phyloP scores from a whole-genome alignment of 2,888 invertebrate species.

The Gnatocerus cornutus region DNA sequence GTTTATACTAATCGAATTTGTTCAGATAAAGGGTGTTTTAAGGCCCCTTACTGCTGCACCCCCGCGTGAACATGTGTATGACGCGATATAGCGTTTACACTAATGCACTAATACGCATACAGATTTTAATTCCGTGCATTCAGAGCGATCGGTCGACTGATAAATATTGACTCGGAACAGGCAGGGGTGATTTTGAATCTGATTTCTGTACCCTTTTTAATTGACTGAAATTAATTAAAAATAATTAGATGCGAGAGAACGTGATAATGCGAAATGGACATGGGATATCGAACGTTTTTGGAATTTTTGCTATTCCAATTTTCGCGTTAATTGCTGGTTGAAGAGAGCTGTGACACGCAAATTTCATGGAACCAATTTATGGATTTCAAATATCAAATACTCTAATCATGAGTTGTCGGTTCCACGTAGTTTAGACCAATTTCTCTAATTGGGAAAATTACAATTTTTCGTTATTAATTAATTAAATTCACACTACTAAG shows the following conservation, averaged over 20 bases:
- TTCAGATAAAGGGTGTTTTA: slow-evolving; percentile 66
- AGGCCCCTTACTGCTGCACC: slow-evolving; percentile 50
- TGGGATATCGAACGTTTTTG: too few relatives aligned
- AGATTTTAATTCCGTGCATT: slow-evolving; percentile 68
- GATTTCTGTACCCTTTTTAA: slow-evolving; percentile 43
- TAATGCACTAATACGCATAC: slow-evolving; percentile 66
- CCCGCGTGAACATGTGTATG: slow-evolving; percentile 64
- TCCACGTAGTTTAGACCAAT: too few relatives aligned
- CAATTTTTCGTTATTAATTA: too few relatives aligned
- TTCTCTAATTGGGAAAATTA: too few relatives aligned
- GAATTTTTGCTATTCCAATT: too few relatives aligned
- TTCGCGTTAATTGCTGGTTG: too few relatives aligned
- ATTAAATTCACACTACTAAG: too few relatives aligned
- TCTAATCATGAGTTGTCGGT: too few relatives aligned
- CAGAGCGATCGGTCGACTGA: slow-evolving; percentile 69
- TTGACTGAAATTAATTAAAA: slow-evolving; percentile 47
- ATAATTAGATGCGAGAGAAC: slow-evolving; percentile 21
- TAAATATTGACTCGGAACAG: slow-evolving; percentile 68
- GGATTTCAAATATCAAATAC: too few relatives aligned
- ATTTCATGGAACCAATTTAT: too few relatives aligned
- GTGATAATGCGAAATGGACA: not conserved
- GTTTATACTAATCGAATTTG: slow-evolving; percentile 75
- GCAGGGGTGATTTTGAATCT: slow-evolving; percentile 63
- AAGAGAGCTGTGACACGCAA: too few relatives aligned
- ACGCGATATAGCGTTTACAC: slow-evolving; percentile 67